A percentile compares a stretch with the other conserved stretches of the same genome.
These are phyloP conservation scores for Oxytorus armatus DNA, from an alignment of 2,888 invertebrate genomes.

Conservation along the genomic window DNA sequence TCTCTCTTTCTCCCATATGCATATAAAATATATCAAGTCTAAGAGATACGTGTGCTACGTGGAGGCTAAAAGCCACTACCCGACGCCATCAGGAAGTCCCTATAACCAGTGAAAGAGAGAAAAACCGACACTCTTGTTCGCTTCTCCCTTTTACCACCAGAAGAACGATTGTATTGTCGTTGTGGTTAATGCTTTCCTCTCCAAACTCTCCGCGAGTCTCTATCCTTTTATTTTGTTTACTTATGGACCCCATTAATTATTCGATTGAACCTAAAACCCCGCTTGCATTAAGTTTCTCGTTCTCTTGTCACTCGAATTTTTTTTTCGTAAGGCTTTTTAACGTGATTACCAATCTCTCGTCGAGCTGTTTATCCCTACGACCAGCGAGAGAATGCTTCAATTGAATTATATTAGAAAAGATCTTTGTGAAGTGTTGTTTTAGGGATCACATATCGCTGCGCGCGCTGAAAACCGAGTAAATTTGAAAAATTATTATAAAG, in stretches of 20 bases:
- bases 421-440: too few species aligned
- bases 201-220: slow-evolving; percentile 13
- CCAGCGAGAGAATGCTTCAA: not conserved
- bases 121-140: too few species aligned
- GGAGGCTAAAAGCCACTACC: slow-evolving; percentile 23
- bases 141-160: not conserved
- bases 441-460: too few species aligned
- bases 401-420: not conserved
- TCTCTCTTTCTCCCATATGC: too few species aligned
- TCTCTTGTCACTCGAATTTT: slow-evolving; percentile 4
- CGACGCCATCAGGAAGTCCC: slow-evolving; percentile 50
- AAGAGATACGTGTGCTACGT: slow-evolving; percentile 37
- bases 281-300: slow-evolving; percentile 5
- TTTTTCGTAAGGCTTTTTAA: slow-evolving; percentile 3
- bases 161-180: slow-evolving; percentile 52
- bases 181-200: slow-evolving; percentile 46
- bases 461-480: too few species aligned
- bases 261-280: slow-evolving; percentile 43
- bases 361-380: not conserved
- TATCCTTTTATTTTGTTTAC: not conserved
- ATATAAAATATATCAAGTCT: slow-evolving; percentile 3
- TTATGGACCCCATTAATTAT: not conserved
- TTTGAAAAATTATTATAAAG: too few species aligned
- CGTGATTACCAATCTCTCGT: not conserved
- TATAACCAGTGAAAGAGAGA: slow-evolving; percentile 19